Evolutionary conservation across 2,888 invertebrate genomes (phyloP).

Genomic region (Biston betularia): DNA sequence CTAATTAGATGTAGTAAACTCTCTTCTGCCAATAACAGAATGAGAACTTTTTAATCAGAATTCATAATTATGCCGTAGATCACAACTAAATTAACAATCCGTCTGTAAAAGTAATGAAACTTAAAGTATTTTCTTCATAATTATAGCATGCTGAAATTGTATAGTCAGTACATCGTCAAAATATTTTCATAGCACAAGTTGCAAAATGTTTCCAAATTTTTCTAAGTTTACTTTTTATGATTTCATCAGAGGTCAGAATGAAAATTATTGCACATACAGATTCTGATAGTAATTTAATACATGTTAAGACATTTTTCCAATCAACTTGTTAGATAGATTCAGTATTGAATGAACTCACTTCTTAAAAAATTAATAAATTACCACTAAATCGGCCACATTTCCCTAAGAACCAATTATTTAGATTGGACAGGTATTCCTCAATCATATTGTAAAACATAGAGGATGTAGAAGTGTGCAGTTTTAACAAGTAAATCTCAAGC

Average conservation of each 20-base stretch:
- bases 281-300: neutral
- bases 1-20: neutral
- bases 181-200: conserved; percentile 23
- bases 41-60: neutral
- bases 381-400: neutral
- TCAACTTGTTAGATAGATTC: too few species aligned
- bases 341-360: too few species aligned
- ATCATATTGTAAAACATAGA: too few species aligned
- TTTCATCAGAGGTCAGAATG: conserved; percentile 21
- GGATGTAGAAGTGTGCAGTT: too few species aligned
- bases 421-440: too few species aligned
- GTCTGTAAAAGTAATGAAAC: conserved; percentile 38
- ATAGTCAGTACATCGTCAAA: neutral
- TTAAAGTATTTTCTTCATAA: conserved; percentile 24
- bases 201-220: conserved; percentile 4
- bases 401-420: neutral
- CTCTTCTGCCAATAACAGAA: conserved; percentile 6
- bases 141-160: conserved; percentile 12
- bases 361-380: neutral
- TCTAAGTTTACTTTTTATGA: neutral
- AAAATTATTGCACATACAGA: conserved; percentile 9
- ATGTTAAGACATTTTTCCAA: neutral
- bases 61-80: conserved; percentile 13
- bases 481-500: too few species aligned
- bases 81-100: conserved; percentile 41